These are phyloP conservation scores for Lacerta agilis DNA, from an alignment of 2,797 vertebrate species.

Conservation along the genomic window DNA sequence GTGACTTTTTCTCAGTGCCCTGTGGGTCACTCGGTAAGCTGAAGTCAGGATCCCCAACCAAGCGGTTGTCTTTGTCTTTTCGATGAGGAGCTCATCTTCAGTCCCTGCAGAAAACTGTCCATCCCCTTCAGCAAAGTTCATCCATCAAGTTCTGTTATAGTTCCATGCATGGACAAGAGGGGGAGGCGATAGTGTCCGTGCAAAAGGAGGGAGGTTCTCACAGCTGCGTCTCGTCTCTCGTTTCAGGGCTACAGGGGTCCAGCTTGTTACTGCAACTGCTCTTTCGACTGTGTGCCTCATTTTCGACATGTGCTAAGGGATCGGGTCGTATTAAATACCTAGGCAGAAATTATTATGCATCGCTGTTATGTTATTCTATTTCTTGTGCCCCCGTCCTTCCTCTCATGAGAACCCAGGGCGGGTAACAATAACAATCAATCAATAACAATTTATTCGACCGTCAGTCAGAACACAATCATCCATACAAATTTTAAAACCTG, in stretches of 20 bases:
- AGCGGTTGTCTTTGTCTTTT: not conserved
- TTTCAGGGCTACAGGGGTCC: slow-evolving; percentile 83
- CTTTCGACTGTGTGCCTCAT: slow-evolving; percentile 84
- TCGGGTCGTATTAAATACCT: slow-evolving; percentile 97
- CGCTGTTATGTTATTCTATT: no score
- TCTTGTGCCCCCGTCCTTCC: no score
- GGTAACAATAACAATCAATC: no score
- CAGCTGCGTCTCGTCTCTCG: slow-evolving; percentile 92
- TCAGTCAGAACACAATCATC: no score
- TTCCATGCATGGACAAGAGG: slow-evolving; percentile 21
- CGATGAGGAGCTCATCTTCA: not conserved
- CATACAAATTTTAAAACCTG: no score
- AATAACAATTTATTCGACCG: no score
- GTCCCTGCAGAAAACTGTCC: not conserved
- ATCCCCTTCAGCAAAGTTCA: not conserved
- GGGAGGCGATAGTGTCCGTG: not conserved
- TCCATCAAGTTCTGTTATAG: not conserved
- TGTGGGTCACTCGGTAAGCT: not conserved
- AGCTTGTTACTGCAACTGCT: slow-evolving; percentile 81
- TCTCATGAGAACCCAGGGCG: no score
- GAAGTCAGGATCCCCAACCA: not conserved
- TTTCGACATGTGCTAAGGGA: slow-evolving; percentile 91
- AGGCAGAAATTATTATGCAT: slow-evolving; percentile 22
- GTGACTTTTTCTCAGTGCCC: not conserved
- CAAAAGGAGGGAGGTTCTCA: slow-evolving; percentile 66